Evolutionary conservation across 2,113 vertebrate species (phyloP).

Genomic region (Mobula birostris): DNA sequence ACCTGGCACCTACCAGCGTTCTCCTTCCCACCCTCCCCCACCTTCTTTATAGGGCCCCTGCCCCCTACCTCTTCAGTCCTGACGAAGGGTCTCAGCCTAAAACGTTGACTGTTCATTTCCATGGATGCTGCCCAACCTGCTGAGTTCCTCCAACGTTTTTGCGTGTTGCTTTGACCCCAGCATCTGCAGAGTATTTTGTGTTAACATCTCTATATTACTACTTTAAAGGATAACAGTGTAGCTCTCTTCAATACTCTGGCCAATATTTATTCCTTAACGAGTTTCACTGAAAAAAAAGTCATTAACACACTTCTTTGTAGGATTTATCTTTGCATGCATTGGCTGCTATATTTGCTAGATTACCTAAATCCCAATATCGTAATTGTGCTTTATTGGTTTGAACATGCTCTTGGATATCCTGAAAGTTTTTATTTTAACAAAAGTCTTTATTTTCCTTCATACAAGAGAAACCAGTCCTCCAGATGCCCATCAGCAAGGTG

Average conservation of each 20-base stretch:
- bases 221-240: not conserved
- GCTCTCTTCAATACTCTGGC: not conserved
- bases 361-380: not conserved
- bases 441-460: not conserved
- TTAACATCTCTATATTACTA: not conserved
- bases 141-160: too few species aligned
- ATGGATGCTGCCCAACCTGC: too few species aligned
- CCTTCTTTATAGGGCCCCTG: too few species aligned
- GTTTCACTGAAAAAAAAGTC: not conserved
- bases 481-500: not conserved
- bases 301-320: not conserved
- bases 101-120: too few species aligned
- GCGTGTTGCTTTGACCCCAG: too few species aligned
- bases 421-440: not conserved
- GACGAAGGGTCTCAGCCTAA: too few species aligned
- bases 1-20: too few species aligned
- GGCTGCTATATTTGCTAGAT: not conserved
- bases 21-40: too few species aligned
- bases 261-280: not conserved
- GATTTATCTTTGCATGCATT: not conserved
- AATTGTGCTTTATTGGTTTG: not conserved
- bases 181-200: too few species aligned
- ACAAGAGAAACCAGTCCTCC: not conserved
- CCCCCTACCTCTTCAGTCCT: too few species aligned
- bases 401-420: not conserved